Conservation (phyloP, 2,888 invertebrate species). For the Ariolimax columbianus region DNA sequence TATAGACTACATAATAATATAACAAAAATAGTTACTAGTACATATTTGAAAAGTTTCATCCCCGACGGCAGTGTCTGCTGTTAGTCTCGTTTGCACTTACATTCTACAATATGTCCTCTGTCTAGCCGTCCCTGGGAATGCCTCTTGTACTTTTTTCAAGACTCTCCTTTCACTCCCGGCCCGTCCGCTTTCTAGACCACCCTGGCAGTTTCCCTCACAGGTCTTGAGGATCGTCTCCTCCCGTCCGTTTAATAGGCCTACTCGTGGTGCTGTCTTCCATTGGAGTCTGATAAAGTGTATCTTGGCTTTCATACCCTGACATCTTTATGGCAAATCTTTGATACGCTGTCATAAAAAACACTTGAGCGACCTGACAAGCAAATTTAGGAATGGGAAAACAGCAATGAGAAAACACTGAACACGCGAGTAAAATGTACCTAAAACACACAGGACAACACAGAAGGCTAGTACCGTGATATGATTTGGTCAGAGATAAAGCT, state of each 20-base stretch:
- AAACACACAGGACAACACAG: neutral
- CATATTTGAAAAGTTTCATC: too few relatives aligned
- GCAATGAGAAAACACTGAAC: neutral
- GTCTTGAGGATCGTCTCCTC: neutral
- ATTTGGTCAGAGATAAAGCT: neutral
- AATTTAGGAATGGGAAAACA: neutral
- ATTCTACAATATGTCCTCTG: too few relatives aligned
- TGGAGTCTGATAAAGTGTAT: neutral
- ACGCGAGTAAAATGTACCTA: neutral
- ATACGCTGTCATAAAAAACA: slow-evolving; percentile 21
- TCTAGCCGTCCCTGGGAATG: neutral
- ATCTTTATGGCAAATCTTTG: slow-evolving; percentile 31
- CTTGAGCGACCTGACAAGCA: slow-evolving; percentile 2
- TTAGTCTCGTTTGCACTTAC: too few relatives aligned
- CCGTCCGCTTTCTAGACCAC: neutral
- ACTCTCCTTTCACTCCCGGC: neutral
- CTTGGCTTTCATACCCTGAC: slow-evolving; percentile 9
- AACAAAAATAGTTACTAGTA: too few relatives aligned
- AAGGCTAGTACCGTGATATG: neutral
- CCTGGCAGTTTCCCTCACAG: neutral
- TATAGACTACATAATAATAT: too few relatives aligned
- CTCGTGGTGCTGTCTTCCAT: slow-evolving; percentile 2
- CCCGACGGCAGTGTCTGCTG: too few relatives aligned
- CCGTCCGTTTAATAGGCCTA: slow-evolving; percentile 16
- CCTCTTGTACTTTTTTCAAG: neutral